Percentiles rank a stretch among this genome's conserved stretches.
These are phyloP conservation scores for Podarcis raffonei DNA, from an alignment of 2,113 vertebrate genomes.

Conservation along the genomic window DNA sequence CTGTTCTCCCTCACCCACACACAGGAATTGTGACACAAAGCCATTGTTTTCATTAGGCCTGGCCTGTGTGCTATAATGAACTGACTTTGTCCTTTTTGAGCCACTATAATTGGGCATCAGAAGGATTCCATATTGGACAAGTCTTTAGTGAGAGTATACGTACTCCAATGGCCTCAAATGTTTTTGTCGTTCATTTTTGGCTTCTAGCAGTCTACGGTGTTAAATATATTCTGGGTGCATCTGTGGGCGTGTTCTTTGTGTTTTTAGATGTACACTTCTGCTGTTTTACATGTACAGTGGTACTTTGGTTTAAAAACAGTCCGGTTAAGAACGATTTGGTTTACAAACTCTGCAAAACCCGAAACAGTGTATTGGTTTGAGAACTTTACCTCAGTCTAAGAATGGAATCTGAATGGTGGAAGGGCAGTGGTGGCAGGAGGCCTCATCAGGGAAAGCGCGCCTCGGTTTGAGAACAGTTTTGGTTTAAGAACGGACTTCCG, in stretches of 20 bases:
- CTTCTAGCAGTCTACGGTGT: background rate
- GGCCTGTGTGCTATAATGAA: background rate
- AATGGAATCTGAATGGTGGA: no score
- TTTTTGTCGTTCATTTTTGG: background rate
- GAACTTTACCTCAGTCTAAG: no score
- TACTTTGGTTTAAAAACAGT: no score
- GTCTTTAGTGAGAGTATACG: background rate
- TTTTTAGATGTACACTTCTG: background rate
- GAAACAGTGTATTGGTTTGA: no score
- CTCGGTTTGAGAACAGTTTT: no score
- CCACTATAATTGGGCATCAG: background rate
- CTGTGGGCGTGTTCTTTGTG: background rate
- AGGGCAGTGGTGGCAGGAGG: no score
- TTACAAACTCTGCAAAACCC: no score
- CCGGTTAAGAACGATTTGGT: no score
- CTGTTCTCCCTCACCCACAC: slow-evolving; percentile 23
- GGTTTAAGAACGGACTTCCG: no score
- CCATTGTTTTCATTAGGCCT: background rate
- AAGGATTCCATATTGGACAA: background rate
- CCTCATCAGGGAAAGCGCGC: no score
- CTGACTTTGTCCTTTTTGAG: background rate
- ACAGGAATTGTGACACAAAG: background rate
- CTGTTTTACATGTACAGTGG: background rate
- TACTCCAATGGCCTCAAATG: background rate
- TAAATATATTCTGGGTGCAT: no score